Evolutionary conservation across 2,797 vertebrate species (phyloP).

Genomic region (Rousettus madagascariensis): DNA sequence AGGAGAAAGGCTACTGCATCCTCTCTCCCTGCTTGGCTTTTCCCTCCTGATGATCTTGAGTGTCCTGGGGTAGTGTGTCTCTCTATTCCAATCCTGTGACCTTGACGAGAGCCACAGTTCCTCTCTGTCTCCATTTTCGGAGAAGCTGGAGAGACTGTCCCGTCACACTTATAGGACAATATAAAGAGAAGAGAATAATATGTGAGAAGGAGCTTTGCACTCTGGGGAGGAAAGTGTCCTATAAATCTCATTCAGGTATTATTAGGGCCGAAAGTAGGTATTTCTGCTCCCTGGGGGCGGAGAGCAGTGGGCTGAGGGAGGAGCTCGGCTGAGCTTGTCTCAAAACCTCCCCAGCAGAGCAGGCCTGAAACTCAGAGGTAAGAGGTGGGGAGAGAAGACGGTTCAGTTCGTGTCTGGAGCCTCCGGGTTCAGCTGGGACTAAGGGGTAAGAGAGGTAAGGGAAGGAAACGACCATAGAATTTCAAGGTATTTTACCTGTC

Average conservation of each 20-base stretch:
- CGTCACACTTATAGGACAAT: constrained; percentile 31
- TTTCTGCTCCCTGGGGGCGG: constrained; percentile 25
- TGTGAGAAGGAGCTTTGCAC: constrained; percentile 8
- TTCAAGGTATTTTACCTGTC: not conserved
- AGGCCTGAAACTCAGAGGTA: not conserved
- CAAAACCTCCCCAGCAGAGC: not conserved
- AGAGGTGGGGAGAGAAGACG: not conserved
- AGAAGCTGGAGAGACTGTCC: constrained; percentile 42
- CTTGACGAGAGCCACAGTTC: not conserved
- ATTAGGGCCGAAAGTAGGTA: constrained; percentile 74
- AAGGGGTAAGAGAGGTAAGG: not conserved
- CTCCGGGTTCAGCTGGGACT: not conserved
- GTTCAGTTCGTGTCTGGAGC: not conserved
- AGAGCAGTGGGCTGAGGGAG: not conserved
- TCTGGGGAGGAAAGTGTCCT: constrained; percentile 60
- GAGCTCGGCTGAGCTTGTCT: not conserved
- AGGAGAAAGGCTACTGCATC: not conserved
- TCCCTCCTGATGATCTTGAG: not conserved
- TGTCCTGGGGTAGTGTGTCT: not conserved
- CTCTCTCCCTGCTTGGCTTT: not conserved
- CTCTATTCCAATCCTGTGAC: constrained; percentile 21
- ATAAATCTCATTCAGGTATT: constrained; percentile 75
- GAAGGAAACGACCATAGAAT: rapidly evolving
- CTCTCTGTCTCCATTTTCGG: constrained; percentile 38
- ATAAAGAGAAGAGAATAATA: constrained; percentile 60